Conservation (phyloP, 2,113 vertebrate genomes). For the Taurulus bubalis region DNA sequence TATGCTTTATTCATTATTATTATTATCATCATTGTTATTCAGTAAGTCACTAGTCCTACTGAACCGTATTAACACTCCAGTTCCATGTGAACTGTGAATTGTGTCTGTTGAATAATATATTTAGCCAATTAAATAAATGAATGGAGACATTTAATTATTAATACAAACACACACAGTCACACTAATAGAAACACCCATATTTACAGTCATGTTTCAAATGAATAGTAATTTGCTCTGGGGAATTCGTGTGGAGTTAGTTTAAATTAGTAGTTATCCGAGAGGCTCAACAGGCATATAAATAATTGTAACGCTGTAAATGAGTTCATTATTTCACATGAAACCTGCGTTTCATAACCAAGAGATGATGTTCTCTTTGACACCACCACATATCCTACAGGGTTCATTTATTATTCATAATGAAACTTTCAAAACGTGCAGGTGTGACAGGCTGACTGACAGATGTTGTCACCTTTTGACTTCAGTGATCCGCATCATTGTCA, state of each 20-base stretch:
- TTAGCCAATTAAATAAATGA: slow-evolving; percentile 35
- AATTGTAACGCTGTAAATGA: slow-evolving; percentile 8
- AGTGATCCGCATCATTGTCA: slow-evolving; percentile 9
- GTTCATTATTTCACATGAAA: slow-evolving; percentile 16
- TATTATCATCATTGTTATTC: slow-evolving; percentile 13
- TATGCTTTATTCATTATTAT: slow-evolving; percentile 9
- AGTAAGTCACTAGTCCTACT: slow-evolving; percentile 1
- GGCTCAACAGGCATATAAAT: neutral
- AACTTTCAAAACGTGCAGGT: slow-evolving; percentile 51
- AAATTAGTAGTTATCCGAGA: slow-evolving; percentile 5
- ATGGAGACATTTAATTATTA: slow-evolving; percentile 25
- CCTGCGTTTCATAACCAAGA: slow-evolving; percentile 25
- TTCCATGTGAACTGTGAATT: slow-evolving; percentile 16
- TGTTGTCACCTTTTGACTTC: slow-evolving; percentile 14
- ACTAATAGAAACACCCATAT: slow-evolving; percentile 11
- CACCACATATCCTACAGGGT: neutral
- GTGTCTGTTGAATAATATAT: slow-evolving; percentile 41
- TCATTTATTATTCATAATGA: slow-evolving; percentile 46
- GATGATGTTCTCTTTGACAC: slow-evolving; percentile 11
- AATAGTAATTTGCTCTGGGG: slow-evolving; percentile 8
- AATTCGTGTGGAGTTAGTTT: slow-evolving; percentile 14
- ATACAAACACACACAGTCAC: slow-evolving; percentile 14
- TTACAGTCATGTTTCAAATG: slow-evolving; percentile 5
- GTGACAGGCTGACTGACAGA: slow-evolving; percentile 28
- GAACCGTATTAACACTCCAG: slow-evolving; percentile 2